Evolutionary conservation across 35 echinoderm and acorn worm genomes (phyloP).

Genomic region (Ophioderma brevispina): DNA sequence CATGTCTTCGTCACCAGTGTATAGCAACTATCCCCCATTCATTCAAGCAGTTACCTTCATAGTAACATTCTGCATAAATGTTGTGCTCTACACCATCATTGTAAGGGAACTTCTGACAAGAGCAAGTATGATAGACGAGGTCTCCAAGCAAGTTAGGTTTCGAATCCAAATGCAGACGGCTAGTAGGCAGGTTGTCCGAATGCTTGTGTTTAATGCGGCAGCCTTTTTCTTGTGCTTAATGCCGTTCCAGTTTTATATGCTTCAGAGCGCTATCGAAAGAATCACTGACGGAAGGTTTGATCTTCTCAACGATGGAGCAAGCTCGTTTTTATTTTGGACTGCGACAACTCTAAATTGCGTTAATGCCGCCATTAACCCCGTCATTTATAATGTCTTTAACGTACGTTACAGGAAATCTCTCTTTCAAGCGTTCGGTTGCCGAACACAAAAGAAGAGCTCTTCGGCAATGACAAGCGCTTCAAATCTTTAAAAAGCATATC

Average conservation of each 20-base stretch:
- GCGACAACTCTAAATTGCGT: neutral
- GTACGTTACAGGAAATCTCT: conserved; percentile 21
- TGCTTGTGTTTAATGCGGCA: conserved; percentile 45
- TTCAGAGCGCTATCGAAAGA: neutral
- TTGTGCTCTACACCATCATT: conserved; percentile 35
- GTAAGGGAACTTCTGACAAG: neutral
- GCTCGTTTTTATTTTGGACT: neutral
- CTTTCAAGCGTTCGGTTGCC: neutral
- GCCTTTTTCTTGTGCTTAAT: conserved; percentile 52
- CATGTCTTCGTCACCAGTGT: neutral
- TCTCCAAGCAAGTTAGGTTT: neutral
- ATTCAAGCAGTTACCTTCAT: conserved; percentile 31
- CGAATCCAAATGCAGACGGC: neutral
- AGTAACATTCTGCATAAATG: conserved; percentile 8
- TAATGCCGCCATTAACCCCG: conserved; percentile 37
- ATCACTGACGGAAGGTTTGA: neutral
- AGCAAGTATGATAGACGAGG: neutral
- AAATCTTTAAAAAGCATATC: too few relatives aligned
- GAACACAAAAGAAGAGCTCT: neutral
- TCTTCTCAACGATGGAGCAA: neutral
- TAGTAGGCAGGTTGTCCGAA: conserved; percentile 18
- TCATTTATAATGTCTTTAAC: conserved; percentile 19
- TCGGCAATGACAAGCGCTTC: too few relatives aligned
- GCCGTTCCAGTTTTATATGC: neutral
- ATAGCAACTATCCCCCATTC: neutral